phyloP scores from a whole-genome alignment of 2,797 vertebrate genomes.

The Periophthalmus magnuspinnatus region DNA sequence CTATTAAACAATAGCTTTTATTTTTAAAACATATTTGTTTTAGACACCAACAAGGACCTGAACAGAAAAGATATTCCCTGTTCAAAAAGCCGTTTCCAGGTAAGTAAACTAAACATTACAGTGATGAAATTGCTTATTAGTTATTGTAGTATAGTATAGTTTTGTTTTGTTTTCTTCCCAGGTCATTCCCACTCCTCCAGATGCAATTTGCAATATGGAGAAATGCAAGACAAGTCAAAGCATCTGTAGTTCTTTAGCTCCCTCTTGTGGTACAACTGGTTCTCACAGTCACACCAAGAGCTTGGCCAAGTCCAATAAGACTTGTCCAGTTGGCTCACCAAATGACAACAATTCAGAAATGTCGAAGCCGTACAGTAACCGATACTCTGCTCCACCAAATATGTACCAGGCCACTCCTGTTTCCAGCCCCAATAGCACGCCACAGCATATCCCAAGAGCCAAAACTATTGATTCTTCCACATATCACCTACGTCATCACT shows the following conservation, averaged over 20 bases:
- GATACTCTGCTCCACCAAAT: constrained; percentile 90
- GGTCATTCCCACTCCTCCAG: constrained; percentile 69
- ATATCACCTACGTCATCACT: constrained; percentile 62
- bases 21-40: constrained; percentile 16
- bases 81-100: constrained; percentile 73
- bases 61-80: constrained; percentile 43
- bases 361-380: constrained; percentile 71
- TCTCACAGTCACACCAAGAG: constrained; percentile 37
- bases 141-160: constrained; percentile 7
- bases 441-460: constrained; percentile 79
- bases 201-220: constrained; percentile 57
- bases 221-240: constrained; percentile 60
- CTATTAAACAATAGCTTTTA: constrained; percentile 5
- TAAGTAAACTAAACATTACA: constrained; percentile 39
- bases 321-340: constrained; percentile 76
- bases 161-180: constrained; percentile 37
- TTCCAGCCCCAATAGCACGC: constrained; percentile 75
- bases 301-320: constrained; percentile 60
- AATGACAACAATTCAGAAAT: constrained; percentile 70
- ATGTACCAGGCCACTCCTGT: constrained; percentile 81
- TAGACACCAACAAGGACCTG: constrained; percentile 51
- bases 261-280: constrained; percentile 64
- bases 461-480: constrained; percentile 79
- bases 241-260: constrained; percentile 63
- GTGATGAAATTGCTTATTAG: constrained; percentile 26